Conservation (phyloP, 2,888 invertebrate species). For the Hydrotaea cyrtoneurina region DNA sequence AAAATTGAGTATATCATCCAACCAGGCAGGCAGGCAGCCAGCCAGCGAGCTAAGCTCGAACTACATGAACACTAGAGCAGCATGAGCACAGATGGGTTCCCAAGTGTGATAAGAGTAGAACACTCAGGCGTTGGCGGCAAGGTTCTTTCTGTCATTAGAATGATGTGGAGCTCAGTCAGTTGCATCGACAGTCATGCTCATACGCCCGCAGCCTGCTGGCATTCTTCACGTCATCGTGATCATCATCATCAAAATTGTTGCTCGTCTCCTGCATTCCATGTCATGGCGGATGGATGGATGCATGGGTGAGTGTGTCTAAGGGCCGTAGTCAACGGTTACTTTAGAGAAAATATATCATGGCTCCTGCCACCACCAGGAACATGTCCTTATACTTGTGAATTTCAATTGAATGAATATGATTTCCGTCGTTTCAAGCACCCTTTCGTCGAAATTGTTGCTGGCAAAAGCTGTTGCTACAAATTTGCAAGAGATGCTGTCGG, state of each 20-base stretch:
- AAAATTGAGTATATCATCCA: conserved; percentile 54
- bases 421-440: conserved; percentile 21
- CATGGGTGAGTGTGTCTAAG: neutral
- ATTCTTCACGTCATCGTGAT: neutral
- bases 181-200: neutral
- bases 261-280: neutral
- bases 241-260: conserved; percentile 13
- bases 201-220: neutral
- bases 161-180: conserved; percentile 13
- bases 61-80: neutral
- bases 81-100: neutral
- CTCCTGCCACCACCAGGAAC: conserved; percentile 2
- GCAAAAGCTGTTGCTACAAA: neutral
- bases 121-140: neutral
- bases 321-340: neutral
- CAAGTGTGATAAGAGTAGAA: neutral
- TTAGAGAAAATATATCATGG: neutral
- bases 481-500: neutral
- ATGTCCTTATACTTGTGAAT: conserved; percentile 25
- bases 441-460: neutral
- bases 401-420: conserved; percentile 36
- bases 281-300: neutral
- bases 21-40: neutral
- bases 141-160: neutral
- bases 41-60: neutral